Base-by-base conservation (phyloP, 2,113 vertebrate genomes). In the Clupea harengus region DNA sequence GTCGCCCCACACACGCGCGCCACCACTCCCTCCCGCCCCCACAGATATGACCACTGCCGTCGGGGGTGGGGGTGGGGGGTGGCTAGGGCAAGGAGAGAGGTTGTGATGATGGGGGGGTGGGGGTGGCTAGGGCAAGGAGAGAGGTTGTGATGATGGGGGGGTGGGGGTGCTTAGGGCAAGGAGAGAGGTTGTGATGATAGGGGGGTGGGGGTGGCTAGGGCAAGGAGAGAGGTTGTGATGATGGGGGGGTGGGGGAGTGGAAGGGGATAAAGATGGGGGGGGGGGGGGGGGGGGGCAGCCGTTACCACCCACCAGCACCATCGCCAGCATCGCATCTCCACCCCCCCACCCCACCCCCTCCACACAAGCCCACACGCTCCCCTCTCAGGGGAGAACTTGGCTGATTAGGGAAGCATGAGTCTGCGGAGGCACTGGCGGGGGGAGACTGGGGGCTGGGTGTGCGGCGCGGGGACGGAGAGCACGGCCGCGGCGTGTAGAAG, bases 1-100 rank as follows among this genome's bases (percentile, higher is more conserved):
- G 72, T 78, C 72, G 28, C 72, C 72, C 28, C 25, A 39, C 72
- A 78, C 72, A 78, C 72, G 20, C 28, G 28, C 72, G 10, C 11
- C 25, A 28, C 64, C 72, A 78, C 72, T 39, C 25, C 72, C 60
- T 67, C 64, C 57, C n/a, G 7, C n/a, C 82, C 80, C 82, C 84
- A 11, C 45, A 45, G 60, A 87, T 86, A 49, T 84, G 87, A 90
- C 85, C 85, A 85, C 82, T 80, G 64, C 81, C 81, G 47, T 15
- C 11, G 80, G 17, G 67, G 82, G 84, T 45, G 52, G 64, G 83
- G 50, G 50, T 85, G 83, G 83, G 9, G 22, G 10, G 22, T 4
- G 64, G 39, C 2, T 10, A 25, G 64, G 6, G 39, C 39, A 39
- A 64, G n/a, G n/a, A n/a, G n/a, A n/a, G n/a, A n/a, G 22, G n/a